Base-by-base conservation (phyloP, 2,888 invertebrate genomes). In the Leptopilina drosophilae region DNA sequence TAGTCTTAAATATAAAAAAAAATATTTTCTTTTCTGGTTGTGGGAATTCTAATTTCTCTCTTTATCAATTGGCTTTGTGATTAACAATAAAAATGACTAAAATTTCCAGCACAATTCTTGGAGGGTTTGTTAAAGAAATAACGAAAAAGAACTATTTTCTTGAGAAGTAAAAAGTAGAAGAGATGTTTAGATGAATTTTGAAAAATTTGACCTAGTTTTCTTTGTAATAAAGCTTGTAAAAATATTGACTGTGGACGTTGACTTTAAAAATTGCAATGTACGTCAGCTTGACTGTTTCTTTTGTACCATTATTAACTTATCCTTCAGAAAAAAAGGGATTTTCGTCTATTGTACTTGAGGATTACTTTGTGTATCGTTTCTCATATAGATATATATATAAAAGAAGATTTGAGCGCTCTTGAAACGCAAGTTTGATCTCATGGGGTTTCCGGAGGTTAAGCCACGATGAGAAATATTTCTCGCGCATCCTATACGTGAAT, bases 361-460 rank as follows among this genome's bases (percentile, higher is more conserved):
- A 73, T 56, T 56, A 73, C 33, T 26, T 20, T 14, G 5, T 56
- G 56, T 56, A 56, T 69, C 69, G 53, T 53, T 69, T 26, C 26
- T 69, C 69, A 69, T 26, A 69, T 14, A 53, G 20, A 20, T 56
- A 69, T 14, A 53, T 14, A 53, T 56, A 53, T 33, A n/a, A 33
- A 7, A 42, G 12, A 49, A 12, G 56, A 12, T 14, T 40, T 78
- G 78, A 67, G 69, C 79, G 42, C 42, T 42, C 42, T 42, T 42
- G 42, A 49, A 49, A 12, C 49, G 79, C 46, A 76, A 78, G 80
- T 81, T 80, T 78, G 81, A 80, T 82, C 82, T 82, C 79, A 79
- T 78, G 84, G 81, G 85, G 85, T 85, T 86, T 85, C 85, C 85
- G 84, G 83, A 84, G 85, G 62, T 78, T 76, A 78, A 82, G 81